Percentiles rank a stretch among this genome's conserved stretches.
Conservation (phyloP, 2,888 invertebrate species). For the Cosmopolites sordidus region DNA sequence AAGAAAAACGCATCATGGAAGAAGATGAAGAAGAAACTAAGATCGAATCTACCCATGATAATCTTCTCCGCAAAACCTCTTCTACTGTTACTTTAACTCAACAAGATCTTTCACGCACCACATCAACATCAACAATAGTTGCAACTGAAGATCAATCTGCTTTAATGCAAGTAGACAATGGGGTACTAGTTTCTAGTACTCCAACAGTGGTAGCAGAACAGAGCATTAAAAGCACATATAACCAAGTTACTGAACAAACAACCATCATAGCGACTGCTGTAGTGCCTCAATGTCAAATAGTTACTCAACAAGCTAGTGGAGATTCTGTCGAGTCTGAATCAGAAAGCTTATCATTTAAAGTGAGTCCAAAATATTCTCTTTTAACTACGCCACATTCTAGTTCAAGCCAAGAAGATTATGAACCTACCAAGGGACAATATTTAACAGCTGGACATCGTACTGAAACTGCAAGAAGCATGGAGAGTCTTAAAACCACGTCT, state of each 20-base stretch:
- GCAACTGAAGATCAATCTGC: conserved; percentile 33
- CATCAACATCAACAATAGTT: conserved; percentile 22
- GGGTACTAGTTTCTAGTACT: not conserved
- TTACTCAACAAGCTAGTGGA: conserved; percentile 53
- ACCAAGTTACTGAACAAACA: conserved; percentile 6
- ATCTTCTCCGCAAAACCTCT: conserved; percentile 39
- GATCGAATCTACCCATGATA: conserved; percentile 19
- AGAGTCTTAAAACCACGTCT: conserved; percentile 60
- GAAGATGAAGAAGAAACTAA: conserved; percentile 45
- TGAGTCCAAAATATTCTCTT: conserved; percentile 43
- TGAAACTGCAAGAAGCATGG: conserved; percentile 66
- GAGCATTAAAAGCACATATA: conserved; percentile 1
- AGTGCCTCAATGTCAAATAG: conserved; percentile 47
- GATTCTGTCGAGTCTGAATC: conserved; percentile 56
- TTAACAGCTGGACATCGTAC: conserved; percentile 52
- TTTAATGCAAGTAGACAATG: conserved; percentile 24
- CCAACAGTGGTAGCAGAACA: not conserved
- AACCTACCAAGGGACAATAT: conserved; percentile 52
- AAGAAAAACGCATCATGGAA: conserved; percentile 37
- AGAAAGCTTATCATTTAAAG: conserved; percentile 40
- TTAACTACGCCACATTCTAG: conserved; percentile 54
- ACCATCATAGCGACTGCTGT: conserved; percentile 23
- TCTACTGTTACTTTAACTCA: conserved; percentile 45
- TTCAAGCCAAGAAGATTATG: conserved; percentile 66
- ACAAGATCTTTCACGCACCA: conserved; percentile 35